Percentiles rank a stretch among this genome's conserved stretches.
phyloP scores from a whole-genome alignment of 2,797 vertebrate species.

The Clarias fuscus region DNA sequence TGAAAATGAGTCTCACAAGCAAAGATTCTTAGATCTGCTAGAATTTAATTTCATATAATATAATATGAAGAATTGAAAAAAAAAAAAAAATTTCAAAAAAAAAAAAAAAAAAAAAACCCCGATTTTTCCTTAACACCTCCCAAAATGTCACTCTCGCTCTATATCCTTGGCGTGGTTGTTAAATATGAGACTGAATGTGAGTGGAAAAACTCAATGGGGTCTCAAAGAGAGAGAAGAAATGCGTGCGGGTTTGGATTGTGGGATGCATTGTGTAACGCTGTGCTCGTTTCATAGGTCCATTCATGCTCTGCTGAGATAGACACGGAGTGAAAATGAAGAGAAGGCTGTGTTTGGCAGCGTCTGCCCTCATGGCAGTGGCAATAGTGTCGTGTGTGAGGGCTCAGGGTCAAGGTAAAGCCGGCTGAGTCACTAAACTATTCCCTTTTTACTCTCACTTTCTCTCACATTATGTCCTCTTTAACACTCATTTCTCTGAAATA shows the following conservation, averaged over 20 bases:
- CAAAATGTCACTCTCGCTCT: neutral
- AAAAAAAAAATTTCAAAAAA: neutral
- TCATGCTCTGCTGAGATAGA: conserved; percentile 83
- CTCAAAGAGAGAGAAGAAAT: neutral
- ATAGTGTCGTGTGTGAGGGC: conserved; percentile 78
- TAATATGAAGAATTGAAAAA: neutral
- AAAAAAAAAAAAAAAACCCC: too few relatives aligned
- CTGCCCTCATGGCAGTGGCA: conserved; percentile 79
- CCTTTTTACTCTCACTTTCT: conserved; percentile 35
- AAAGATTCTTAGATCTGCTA: neutral
- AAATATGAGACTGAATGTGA: neutral
- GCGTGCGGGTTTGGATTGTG: neutral
- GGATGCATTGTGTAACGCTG: neutral
- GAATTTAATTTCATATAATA: neutral
- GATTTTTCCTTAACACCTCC: neutral
- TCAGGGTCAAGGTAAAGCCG: conserved; percentile 82
- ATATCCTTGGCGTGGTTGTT: neutral
- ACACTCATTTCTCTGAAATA: neutral
- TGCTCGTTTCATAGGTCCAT: conserved; percentile 76
- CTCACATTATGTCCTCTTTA: neutral
- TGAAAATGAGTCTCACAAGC: neutral
- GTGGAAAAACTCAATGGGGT: neutral
- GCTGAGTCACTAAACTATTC: conserved; percentile 26
- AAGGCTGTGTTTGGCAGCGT: conserved; percentile 75
- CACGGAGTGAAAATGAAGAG: conserved; percentile 81